Base-by-base conservation (phyloP, 2,113 vertebrate genomes). In the Percina caprodes region DNA sequence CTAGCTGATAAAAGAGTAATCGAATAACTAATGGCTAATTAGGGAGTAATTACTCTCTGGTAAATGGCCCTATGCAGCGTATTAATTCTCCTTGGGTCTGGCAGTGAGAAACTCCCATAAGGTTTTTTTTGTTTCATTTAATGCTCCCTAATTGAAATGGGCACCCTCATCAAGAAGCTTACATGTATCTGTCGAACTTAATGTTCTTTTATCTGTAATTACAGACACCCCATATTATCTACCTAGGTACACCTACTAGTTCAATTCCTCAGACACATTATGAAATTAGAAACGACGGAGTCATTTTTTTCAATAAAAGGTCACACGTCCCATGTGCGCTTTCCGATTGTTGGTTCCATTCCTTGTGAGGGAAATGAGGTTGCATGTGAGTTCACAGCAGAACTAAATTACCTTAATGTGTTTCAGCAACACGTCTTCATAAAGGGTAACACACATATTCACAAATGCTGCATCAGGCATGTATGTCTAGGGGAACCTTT, bases 21-120 rank as follows among this genome's bases (percentile, higher is more conserved):
- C 92, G 87, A 93, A 95, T 95, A 95, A 95, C 93, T 95, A 94
- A 94, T 94, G 90, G 92, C 66, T 95, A 95, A 95, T 96, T 94
- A 95, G 92, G 89, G 88, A 87, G 92, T 94, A 95, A 95, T 96
- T 95, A 94, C 79, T 87, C 79, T 54, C 77, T 86, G 87, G 86
- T 93, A 92, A 95, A 95, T 93, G 95, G 91, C 77, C 92, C 92
- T 82, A 87, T 84, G 77, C 88, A 90, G 87, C 85, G 80, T 86
- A 94, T 94, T 94, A 94, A 94, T 93, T 93, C 93, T 94, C 91
- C 88, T 90, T 68, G 91, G 89, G 74, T 92, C 91, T 92, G 86
- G 88, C 87, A 87, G 82, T 59, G 89, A 92, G 81, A 84, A 90
- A 92, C 85, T 94, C 94, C 93, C 92, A 88, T 86, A 92, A 92